These are phyloP conservation scores for Mycetomoellerius zeteki DNA, from an alignment of 1,140 invertebrate species.

Conservation along the genomic window DNA sequence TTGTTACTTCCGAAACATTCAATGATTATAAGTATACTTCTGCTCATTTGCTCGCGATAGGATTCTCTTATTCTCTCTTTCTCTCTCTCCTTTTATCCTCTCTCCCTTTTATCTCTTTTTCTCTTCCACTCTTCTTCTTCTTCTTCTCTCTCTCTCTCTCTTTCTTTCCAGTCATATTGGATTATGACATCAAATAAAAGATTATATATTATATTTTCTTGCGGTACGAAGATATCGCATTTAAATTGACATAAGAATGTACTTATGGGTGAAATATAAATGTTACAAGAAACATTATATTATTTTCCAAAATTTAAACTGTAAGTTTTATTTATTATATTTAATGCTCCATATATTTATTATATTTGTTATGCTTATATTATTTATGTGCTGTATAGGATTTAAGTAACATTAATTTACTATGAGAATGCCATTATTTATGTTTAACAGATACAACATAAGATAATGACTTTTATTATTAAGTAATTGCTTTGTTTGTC, in stretches of 20 bases:
- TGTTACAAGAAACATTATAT: neutral
- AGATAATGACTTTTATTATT: neutral
- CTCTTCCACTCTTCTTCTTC: neutral
- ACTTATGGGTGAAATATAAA: neutral
- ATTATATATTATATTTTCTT: conserved; percentile 10
- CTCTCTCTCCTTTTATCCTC: neutral
- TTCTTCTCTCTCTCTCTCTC: conserved; percentile 6
- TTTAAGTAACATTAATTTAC: conserved; percentile 1
- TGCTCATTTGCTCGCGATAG: conserved; percentile 8
- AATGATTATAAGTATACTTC: neutral
- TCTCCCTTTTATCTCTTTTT: neutral
- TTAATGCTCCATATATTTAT: neutral
- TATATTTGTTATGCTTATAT: neutral
- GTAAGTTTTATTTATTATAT: neutral
- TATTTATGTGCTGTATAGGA: neutral
- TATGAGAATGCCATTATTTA: neutral
- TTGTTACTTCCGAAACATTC: neutral
- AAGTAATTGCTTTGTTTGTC: neutral
- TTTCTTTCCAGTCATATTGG: conserved; percentile 31
- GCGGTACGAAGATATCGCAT: neutral
- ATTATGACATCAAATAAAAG: conserved; percentile 31
- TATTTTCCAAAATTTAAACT: neutral
- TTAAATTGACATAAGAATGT: neutral
- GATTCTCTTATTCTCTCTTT: conserved; percentile 19
- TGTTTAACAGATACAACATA: neutral